A percentile compares a stretch with the other conserved stretches of the same genome.
These are phyloP conservation scores for Melipona quadrifasciata DNA, from an alignment of 1,140 invertebrate species.

Conservation along the genomic window DNA sequence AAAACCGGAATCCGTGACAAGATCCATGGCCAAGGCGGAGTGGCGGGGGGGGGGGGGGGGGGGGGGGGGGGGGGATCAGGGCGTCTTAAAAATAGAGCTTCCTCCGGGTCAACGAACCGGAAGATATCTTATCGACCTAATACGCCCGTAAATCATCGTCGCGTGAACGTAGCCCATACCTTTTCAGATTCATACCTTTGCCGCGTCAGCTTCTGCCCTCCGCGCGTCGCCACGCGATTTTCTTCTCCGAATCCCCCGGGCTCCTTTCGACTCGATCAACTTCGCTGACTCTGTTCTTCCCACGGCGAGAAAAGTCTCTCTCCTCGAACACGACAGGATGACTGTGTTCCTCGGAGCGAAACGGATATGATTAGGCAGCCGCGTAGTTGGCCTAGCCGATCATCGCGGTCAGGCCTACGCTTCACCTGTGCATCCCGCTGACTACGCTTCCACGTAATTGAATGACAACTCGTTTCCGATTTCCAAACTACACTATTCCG, in stretches of 20 bases:
- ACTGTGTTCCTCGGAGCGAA: slow-evolving; percentile 29
- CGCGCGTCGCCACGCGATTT: slow-evolving; percentile 7
- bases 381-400: neutral
- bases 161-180: slow-evolving; percentile 75
- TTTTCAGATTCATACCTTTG: slow-evolving; percentile 71
- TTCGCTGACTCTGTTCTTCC: slow-evolving; percentile 39
- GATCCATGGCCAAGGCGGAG: neutral
- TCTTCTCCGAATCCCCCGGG: neutral
- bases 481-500: neutral
- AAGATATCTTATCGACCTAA: slow-evolving; percentile 77
- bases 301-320: slow-evolving; percentile 49
- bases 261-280: slow-evolving; percentile 12
- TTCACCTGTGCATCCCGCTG: slow-evolving; percentile 17
- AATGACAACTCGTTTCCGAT: slow-evolving; percentile 32
- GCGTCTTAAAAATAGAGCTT: slow-evolving; percentile 74
- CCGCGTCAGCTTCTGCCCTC: slow-evolving; percentile 73
- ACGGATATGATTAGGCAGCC: slow-evolving; percentile 54
- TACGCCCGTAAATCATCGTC: slow-evolving; percentile 76
- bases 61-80: slow-evolving; percentile 24
- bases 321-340: slow-evolving; percentile 11
- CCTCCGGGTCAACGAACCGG: slow-evolving; percentile 73
- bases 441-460: slow-evolving; percentile 21
- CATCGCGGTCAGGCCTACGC: neutral
- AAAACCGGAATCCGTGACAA: slow-evolving; percentile 40
- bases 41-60: slow-evolving; percentile 14